These are phyloP conservation scores for Chlorodrepanis virens DNA, from an alignment of 2,113 vertebrate species.

Conservation along the genomic window DNA sequence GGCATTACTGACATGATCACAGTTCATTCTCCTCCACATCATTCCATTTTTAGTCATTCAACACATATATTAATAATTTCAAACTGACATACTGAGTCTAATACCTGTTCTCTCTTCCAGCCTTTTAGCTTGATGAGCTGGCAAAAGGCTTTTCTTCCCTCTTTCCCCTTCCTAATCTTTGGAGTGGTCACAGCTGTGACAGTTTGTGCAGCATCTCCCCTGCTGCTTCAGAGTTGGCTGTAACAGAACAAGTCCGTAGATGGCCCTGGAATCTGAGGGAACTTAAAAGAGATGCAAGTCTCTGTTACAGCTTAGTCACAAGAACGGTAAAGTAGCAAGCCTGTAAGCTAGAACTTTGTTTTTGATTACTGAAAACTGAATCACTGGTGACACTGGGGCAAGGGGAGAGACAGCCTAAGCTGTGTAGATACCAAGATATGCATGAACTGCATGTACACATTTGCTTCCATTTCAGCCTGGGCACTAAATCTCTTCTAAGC, in stretches of 20 bases:
- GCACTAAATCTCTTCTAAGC: background rate
- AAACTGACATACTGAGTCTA: background rate
- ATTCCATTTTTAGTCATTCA: background rate
- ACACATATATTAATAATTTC: background rate
- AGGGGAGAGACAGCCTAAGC: background rate
- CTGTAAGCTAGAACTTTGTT: background rate
- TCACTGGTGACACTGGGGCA: background rate
- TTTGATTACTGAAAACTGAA: background rate
- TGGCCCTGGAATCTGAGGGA: constrained; percentile 24
- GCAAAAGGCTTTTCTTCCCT: constrained; percentile 32
- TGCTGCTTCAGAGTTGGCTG: constrained; percentile 40
- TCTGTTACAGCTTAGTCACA: constrained; percentile 48
- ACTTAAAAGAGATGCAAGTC: constrained; percentile 3
- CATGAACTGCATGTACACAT: background rate
- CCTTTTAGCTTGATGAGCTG: constrained; percentile 45
- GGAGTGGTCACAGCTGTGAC: constrained; percentile 35
- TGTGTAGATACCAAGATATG: background rate
- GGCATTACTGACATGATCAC: background rate
- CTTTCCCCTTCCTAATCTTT: constrained; percentile 35
- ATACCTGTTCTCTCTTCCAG: constrained; percentile 49
- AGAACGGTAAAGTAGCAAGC: constrained; percentile 51
- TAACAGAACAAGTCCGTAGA: constrained; percentile 25
- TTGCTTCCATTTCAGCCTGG: background rate
- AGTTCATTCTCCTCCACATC: background rate
- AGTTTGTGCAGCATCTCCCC: constrained; percentile 32